A percentile compares a stretch with the other conserved stretches of the same genome.
These are phyloP conservation scores for Habrosyne pyritoides DNA, from an alignment of 2,888 invertebrate genomes.

Conservation along the genomic window DNA sequence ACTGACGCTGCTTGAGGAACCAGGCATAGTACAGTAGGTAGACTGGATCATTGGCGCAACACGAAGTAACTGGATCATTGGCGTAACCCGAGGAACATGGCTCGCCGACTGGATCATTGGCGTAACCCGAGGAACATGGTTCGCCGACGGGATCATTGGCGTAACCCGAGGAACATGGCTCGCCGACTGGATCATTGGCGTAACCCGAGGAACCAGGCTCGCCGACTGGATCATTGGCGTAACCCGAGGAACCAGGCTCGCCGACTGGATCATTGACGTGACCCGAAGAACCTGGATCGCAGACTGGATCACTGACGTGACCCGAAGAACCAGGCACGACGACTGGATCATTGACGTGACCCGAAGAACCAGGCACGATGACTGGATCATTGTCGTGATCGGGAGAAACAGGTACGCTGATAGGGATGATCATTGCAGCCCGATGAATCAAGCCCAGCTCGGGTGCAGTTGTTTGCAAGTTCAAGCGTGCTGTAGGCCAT, in stretches of 20 bases:
- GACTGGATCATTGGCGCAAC: too few relatives aligned
- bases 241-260: not conserved
- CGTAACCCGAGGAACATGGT: not conserved
- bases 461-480: not conserved
- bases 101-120: not conserved
- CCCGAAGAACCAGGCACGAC: not conserved
- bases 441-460: not conserved
- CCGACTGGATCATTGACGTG: not conserved
- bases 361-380: not conserved
- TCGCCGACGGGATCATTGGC: not conserved
- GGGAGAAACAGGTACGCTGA: not conserved
- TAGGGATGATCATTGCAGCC: not conserved
- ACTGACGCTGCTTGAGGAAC: not conserved
- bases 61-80: not conserved
- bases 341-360: not conserved
- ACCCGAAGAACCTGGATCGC: not conserved
- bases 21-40: not conserved
- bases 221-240: not conserved
- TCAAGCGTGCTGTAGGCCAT: not conserved
- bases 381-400: slow-evolving; percentile 3
- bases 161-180: too few relatives aligned
- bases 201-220: too few relatives aligned
- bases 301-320: not conserved
- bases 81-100: not conserved
- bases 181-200: too few relatives aligned